These are phyloP conservation scores for Drosophila pallidifrons DNA, from an alignment of 1,140 invertebrate species.

Conservation along the genomic window DNA sequence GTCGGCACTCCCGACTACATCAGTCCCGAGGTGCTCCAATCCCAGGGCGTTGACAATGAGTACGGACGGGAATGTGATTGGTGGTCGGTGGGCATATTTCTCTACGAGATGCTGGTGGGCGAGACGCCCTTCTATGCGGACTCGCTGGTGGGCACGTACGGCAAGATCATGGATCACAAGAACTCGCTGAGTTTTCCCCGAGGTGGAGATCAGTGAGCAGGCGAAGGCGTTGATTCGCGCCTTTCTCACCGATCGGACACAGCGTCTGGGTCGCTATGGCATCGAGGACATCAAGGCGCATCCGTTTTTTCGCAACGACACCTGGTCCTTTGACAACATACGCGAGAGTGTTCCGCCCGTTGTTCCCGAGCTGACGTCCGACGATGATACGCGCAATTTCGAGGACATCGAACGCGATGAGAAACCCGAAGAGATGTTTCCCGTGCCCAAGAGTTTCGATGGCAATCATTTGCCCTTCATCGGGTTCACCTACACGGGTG, in stretches of 20 bases:
- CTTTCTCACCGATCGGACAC: conserved; percentile 96
- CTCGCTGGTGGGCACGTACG: conserved; percentile 98
- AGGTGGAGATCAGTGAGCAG: conserved; percentile 95
- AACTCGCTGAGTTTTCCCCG: conserved; percentile 98
- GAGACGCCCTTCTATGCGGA: conserved; percentile 99
- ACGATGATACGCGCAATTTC: conserved; percentile 99
- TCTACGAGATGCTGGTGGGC: conserved; percentile 99
- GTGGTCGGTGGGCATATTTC: conserved; percentile 99
- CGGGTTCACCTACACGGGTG: conserved; percentile 98
- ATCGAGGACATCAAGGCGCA: conserved; percentile 98
- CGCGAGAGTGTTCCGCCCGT: conserved; percentile 97
- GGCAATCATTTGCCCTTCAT: conserved; percentile 99
- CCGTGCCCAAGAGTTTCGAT: conserved; percentile 97
- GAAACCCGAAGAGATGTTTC: conserved; percentile 95
- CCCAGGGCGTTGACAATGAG: conserved; percentile 97
- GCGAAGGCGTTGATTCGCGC: conserved; percentile 97
- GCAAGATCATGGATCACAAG: conserved; percentile 99
- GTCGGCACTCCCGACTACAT: conserved; percentile 99
- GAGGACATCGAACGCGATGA: conserved; percentile 98
- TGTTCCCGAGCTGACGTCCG: conserved; percentile 96
- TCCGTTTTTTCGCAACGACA: conserved; percentile 97
- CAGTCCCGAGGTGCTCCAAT: conserved; percentile 98
- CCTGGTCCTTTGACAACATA: conserved; percentile 99
- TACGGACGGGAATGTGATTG: conserved; percentile 99
- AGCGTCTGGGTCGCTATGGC: conserved; percentile 96